A percentile compares a stretch with the other conserved stretches of the same genome.
phyloP scores from a whole-genome alignment of 2,888 invertebrate genomes.

The Amaurobius ferox region DNA sequence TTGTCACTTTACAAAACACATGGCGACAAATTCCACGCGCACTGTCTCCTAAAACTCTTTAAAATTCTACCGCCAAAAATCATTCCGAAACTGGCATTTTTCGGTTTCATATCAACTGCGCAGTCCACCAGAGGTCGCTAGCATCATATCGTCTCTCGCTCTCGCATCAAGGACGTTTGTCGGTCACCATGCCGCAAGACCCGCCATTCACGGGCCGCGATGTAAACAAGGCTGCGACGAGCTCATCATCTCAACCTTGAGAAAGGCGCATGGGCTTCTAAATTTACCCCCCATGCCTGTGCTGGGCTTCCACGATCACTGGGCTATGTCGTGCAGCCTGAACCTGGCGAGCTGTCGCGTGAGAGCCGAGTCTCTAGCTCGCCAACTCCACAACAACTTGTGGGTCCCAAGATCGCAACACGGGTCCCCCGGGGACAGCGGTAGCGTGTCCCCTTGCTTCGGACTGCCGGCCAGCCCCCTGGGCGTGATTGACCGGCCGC shows the following conservation, averaged over 20 bases:
- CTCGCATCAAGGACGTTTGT: constrained; percentile 65
- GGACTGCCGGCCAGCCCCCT: constrained; percentile 25
- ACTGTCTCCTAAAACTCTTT: too few relatives aligned
- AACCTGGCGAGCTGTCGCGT: constrained; percentile 83
- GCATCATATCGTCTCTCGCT: background rate
- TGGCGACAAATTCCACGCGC: too few relatives aligned
- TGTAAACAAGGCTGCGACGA: background rate
- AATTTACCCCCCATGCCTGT: constrained; percentile 45
- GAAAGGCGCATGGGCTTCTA: background rate
- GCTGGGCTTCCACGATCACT: constrained; percentile 34
- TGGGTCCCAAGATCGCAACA: constrained; percentile 80
- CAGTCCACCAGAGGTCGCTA: constrained; percentile 34
- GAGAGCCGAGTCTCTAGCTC: constrained; percentile 88
- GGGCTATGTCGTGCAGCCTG: constrained; percentile 64
- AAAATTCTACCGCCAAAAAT: too few relatives aligned
- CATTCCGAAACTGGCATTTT: background rate
- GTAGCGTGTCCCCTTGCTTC: constrained; percentile 63
- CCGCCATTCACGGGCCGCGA: background rate
- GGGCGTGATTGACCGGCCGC: constrained; percentile 40
- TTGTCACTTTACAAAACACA: too few relatives aligned
- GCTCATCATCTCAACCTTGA: constrained; percentile 33
- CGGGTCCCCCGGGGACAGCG: constrained; percentile 48
- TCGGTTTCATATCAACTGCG: constrained; percentile 2
- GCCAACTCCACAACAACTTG: constrained; percentile 85
- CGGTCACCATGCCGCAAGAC: constrained; percentile 55